Evolutionary conservation across 2,888 invertebrate species (phyloP), one percentile per base, ranked within the genome.

Genomic region (Tetanocera ferruginea): DNA sequence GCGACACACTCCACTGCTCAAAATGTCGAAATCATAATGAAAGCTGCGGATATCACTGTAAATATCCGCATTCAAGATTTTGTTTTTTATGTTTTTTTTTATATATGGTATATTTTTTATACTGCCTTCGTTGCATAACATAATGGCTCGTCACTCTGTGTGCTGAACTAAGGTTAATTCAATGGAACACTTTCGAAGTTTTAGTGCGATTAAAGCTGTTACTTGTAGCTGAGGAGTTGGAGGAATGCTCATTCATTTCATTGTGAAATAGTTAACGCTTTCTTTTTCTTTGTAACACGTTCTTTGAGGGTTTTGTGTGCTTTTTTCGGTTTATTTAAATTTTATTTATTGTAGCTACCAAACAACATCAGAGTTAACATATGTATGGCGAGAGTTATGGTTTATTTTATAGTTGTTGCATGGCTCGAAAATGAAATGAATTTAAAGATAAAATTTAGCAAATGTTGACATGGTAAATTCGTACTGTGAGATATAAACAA

Each of bases 1-100:
- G 70, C 37, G 79, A 73, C 67, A 79, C 79, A 79, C 67, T 72
- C 76, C 72, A 77, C 55, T 80, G 76, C 76, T 71, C 76, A 80
- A 80, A 75, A 69, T 77, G 72, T 72, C 51, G 67, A 77, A 77
- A 77, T 71, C 62, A 23, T 25, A 9, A 37, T 37, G 9, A 37
- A 37, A 76, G 49, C 60, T 19, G n/a, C 31, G 67, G 28, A 66
- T 66, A 66, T 37, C 28, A 8, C n/a, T 23, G 37, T 51, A 55
- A 25, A 57, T 28, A 67, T 51, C 34, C 66, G 52, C 62, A 34
- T 57, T 52, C 14, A 34, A 25, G 74, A 25, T 74, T n/a, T 64
- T 72, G 31, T 25, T 62, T 51, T 37, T 19, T 1, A 11, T 14
- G 11, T n/a, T 43, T 34, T 43, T 19, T 43, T 19, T 73, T 77